Base-by-base conservation (phyloP, 2,113 vertebrate genomes). In the Psilopsiagon aymara region DNA sequence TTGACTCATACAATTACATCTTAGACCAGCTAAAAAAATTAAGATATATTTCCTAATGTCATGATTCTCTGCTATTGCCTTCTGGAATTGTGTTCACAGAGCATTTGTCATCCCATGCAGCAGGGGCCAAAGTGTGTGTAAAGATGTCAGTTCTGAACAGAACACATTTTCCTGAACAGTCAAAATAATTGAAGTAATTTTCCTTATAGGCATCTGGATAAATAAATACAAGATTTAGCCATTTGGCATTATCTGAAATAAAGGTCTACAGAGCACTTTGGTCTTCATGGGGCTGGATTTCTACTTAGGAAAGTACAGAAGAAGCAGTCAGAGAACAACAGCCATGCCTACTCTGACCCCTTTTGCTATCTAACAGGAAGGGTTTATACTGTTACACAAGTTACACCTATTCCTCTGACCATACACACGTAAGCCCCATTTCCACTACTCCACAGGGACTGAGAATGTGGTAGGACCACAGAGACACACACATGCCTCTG, bases 71-170 rank as follows among this genome's bases (percentile, higher is more conserved):
- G 4, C 33, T 47, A 28, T 13, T 73, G 25, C 39, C 39, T 60
- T 1, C 5, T 28, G 41, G 31, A 76, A 66, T 1, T 13, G 39
- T 28, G 16, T 5, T 14, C 24, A 35, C 21, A 75, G 20, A 55
- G 20, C 18, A 51, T 6, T 31, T 46, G 4, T 21, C 41, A 57
- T 10, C 0, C 0, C 2, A 16, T n/a, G 6, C 67, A 47, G 11
- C 12, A 70, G 55, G 13, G 47, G n/a, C 49, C 44, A 53, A 43
- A 47, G 14, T 1, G 9, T 14, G 3, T 51, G 39, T n/a, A 64
- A 79, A 62, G 35, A 63, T 13, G 11, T 29, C 20, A 57, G 41
- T 63, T 81, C 35, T 73, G 21, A 84, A 21, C 21, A 55, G 16
- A 8, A 62, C 17, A 28, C 12, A 33, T 66, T 81, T n/a, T 62